A percentile compares a stretch with the other conserved stretches of the same genome.
phyloP scores from a whole-genome alignment of 2,113 vertebrate species.

The Ophiodon elongatus region DNA sequence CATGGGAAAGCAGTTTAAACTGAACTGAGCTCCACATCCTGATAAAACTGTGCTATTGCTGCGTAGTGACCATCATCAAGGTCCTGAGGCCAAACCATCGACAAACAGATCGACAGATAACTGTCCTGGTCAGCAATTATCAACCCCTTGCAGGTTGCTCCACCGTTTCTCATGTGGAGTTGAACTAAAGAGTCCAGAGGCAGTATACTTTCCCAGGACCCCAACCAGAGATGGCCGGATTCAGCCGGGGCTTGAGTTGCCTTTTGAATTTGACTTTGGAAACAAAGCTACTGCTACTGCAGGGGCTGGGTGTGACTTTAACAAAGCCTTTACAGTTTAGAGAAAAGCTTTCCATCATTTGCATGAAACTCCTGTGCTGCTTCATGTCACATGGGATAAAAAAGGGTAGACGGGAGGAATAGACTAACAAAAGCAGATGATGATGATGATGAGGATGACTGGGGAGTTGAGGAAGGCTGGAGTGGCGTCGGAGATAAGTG shows the following conservation, averaged over 20 bases:
- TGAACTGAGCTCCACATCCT: no score
- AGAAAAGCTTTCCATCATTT: slow-evolving; percentile 1
- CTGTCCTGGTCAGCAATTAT: neutral
- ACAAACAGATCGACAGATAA: neutral
- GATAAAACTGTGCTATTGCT: no score
- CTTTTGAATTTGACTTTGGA: no score
- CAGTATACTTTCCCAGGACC: no score
- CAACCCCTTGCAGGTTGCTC: no score
- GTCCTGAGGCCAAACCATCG: neutral
- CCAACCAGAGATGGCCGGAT: no score
- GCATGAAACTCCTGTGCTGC: slow-evolving; percentile 26
- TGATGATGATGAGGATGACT: neutral
- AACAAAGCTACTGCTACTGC: neutral
- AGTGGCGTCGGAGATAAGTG: slow-evolving; percentile 17
- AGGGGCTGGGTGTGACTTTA: neutral
- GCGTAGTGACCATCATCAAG: neutral
- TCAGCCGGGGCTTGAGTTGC: no score
- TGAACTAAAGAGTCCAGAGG: no score
- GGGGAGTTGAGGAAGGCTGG: neutral
- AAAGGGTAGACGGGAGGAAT: neutral
- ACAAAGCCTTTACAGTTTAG: neutral
- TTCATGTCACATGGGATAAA: slow-evolving; percentile 25
- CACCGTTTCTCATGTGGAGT: no score
- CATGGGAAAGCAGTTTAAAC: no score
- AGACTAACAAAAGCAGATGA: neutral